Percentiles rank a stretch among this genome's conserved stretches.
Evolutionary conservation across 2,797 vertebrate species (phyloP).

Genomic region (Danionella dracula): DNA sequence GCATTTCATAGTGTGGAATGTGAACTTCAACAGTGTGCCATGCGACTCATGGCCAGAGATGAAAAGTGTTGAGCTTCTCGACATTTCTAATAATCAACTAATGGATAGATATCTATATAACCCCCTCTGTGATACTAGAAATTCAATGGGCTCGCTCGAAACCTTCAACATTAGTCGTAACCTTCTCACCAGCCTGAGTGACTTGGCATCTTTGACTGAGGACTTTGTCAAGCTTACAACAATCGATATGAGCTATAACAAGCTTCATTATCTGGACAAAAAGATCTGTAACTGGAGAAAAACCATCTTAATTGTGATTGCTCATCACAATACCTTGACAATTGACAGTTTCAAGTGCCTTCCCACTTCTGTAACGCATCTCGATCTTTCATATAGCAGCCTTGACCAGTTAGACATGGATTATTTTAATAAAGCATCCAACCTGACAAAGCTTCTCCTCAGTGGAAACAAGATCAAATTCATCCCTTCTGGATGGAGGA

Average conservation of each 20-base stretch:
- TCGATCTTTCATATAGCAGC: constrained; percentile 75
- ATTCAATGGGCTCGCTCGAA: constrained; percentile 57
- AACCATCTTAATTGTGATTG: constrained; percentile 63
- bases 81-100: constrained; percentile 72
- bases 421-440: constrained; percentile 64
- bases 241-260: constrained; percentile 72
- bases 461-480: constrained; percentile 85
- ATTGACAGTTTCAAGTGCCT: constrained; percentile 66
- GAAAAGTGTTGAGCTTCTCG: constrained; percentile 57
- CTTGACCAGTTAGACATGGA: constrained; percentile 72
- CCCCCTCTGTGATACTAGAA: constrained; percentile 63
- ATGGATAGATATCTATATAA: constrained; percentile 63
- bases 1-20: constrained; percentile 63
- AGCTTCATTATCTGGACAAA: constrained; percentile 50
- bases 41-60: constrained; percentile 78
- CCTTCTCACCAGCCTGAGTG: constrained; percentile 60
- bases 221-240: constrained; percentile 61
- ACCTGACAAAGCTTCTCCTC: constrained; percentile 65
- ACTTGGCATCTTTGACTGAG: constrained; percentile 58
- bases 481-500: constrained; percentile 75
- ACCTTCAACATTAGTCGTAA: constrained; percentile 67
- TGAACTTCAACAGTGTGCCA: constrained; percentile 78
- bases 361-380: constrained; percentile 65
- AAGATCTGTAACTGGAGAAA: constrained; percentile 66
- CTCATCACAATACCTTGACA: constrained; percentile 65